Conservation (phyloP, 1,140 invertebrate species). For the Lasaia peninsularis region DNA sequence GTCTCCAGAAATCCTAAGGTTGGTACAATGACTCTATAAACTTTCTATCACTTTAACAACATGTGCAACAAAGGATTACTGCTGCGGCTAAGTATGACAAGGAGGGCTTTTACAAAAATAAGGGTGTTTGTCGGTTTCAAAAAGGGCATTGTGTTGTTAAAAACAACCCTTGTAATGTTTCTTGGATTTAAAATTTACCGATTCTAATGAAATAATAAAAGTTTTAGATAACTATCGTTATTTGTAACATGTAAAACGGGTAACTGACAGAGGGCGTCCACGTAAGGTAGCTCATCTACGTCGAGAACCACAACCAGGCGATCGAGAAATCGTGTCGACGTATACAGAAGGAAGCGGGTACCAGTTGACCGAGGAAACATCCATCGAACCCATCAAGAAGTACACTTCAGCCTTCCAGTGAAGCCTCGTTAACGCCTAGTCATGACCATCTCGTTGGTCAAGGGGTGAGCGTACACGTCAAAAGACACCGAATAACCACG, state of each 20-base stretch:
- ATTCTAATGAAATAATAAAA: slow-evolving; percentile 29
- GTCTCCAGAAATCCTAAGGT: not conserved
- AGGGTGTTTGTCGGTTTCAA: slow-evolving; percentile 12
- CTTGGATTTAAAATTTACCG: slow-evolving; percentile 35
- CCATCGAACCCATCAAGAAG: not conserved
- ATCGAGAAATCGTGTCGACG: slow-evolving; percentile 29
- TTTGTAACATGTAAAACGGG: slow-evolving; percentile 27
- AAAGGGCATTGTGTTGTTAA: slow-evolving; percentile 12
- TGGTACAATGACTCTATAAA: slow-evolving; percentile 14
- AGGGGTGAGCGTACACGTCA: no score
- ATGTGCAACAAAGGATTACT: slow-evolving; percentile 17
- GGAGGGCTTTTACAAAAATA: not conserved
- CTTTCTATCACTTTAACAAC: slow-evolving; percentile 25
- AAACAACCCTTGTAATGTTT: slow-evolving; percentile 30
- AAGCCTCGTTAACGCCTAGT: no score
- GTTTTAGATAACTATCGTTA: slow-evolving; percentile 40
- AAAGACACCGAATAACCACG: no score
- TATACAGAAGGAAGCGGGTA: not conserved
- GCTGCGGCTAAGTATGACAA: not conserved
- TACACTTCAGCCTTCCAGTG: no score
- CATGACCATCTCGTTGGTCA: no score
- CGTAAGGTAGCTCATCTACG: slow-evolving; percentile 35
- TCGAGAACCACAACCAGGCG: slow-evolving; percentile 29
- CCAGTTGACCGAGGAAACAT: not conserved
- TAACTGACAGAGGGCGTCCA: slow-evolving; percentile 26